Evolutionary conservation across 23 tunicate species (phyloP), one percentile per base, ranked within the genome.

Genomic region (Ascidia mentula): DNA sequence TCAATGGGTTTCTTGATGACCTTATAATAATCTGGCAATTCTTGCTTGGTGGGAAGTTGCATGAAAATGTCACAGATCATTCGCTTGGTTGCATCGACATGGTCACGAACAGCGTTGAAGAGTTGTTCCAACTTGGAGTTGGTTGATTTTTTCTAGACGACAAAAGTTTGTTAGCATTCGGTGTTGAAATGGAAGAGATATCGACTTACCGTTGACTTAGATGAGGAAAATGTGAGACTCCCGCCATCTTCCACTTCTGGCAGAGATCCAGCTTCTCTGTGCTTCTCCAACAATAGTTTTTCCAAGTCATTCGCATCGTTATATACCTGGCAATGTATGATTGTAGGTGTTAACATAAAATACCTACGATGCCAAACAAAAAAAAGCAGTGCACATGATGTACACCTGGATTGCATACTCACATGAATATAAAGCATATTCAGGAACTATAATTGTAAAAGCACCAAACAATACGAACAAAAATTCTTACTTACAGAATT

Each of bases 1-100:
- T 96, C 99, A 77, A 96, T 88, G 20, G 99, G 99, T 71, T 82
- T 84, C 73, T 91, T 96, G 35, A 96, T 91, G 46, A 96, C 97
- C 72, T 87, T 85, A 78, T 96, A 96, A 76, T 96, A 96, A 40
- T 96, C 99, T 18, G 99, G 99, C 30, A 96, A 88, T 42, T 86
- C 97, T 8, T 83, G 84, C 72, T 96, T 96, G 53, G 98, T 84
- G 17, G 99, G 99, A 8, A 96, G 85, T 45, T 84, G 81, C 72
- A 77, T 84, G 40, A 96, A 96, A 31, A 96, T 96, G 35, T 91
- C 92, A 40, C 97, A 91, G 4, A 96, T 87, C 76, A 65, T 82
- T 13, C 99, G 90, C 17, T 85, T 76, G 0, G 92, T 91, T 9
- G 83, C 89, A 71, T 96, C 99, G 20, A 36, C 77, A 60, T 74